Evolutionary conservation across 2,888 invertebrate genomes (phyloP).

Genomic region (Synanthedon formicaeformis): DNA sequence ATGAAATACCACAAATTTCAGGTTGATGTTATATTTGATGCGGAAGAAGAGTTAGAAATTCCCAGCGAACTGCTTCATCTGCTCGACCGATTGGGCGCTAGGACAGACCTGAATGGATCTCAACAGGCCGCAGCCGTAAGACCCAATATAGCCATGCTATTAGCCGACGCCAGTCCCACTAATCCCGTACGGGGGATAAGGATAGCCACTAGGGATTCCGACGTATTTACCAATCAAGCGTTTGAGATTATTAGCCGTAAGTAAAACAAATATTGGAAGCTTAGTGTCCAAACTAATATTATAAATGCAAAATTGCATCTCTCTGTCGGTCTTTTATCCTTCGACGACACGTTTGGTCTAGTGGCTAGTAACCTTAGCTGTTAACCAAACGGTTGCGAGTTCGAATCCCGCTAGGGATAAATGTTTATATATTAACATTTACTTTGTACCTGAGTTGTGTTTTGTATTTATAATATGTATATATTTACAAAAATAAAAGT

Average conservation of each 20-base stretch:
- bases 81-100: conserved; percentile 39
- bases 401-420: too few relatives aligned
- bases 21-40: conserved; percentile 41
- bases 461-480: too few relatives aligned
- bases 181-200: conserved; percentile 41
- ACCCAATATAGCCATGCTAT: conserved; percentile 43
- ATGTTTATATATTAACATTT: too few relatives aligned
- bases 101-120: conserved; percentile 34
- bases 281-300: too few relatives aligned
- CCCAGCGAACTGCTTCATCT: conserved; percentile 41
- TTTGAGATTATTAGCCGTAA: conserved; percentile 46
- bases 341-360: too few relatives aligned
- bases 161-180: conserved; percentile 36
- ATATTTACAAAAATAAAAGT: too few relatives aligned
- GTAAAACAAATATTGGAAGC: conserved; percentile 1
- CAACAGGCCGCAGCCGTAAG: conserved; percentile 24
- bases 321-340: too few relatives aligned
- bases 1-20: conserved; percentile 15
- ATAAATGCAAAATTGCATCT: too few relatives aligned
- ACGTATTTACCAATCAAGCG: conserved; percentile 29
- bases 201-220: conserved; percentile 27
- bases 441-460: too few relatives aligned
- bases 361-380: too few relatives aligned
- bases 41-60: conserved; percentile 29
- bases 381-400: too few relatives aligned